Evolutionary conservation across 35 echinoderm and acorn worm species (phyloP), one percentile per base, ranked within the genome.

Genomic region (Ophioderma brevispina): DNA sequence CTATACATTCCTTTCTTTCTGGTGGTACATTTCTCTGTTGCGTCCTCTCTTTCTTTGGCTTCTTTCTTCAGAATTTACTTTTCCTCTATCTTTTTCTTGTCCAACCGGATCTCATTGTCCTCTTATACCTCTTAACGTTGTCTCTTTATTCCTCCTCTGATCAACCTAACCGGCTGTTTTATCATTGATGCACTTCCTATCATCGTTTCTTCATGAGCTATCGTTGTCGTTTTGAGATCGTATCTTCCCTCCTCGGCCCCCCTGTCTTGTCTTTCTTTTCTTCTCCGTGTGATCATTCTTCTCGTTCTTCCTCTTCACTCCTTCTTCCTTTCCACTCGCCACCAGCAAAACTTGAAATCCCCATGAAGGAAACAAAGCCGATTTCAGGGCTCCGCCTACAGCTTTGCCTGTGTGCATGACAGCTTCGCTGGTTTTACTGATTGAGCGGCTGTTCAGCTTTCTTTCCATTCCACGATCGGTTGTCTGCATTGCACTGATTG

Each of bases 391-490:
- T 6, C 89, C 95, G 14, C 95, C 95, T 0, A 97, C 89, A 1
- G 88, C 93, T 80, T 90, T 93, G 18, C 97, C 91, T 1, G 97
- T 95, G 37, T 99, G 91, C 37, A 92, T 32, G 15, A 99, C 64
- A 28, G 97, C 97, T 0, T 85, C 84, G 2, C 90, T 89, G 13
- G 97, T 99, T 15, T 84, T 82, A 80, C 77, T 95, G 90, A 99
- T 38, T 37, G 94, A 90, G n/a, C n/a, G n/a, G 42, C 89, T 92
- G 97, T 93, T 99, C 28, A 99, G 32, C 77, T 92, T 99, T 55
- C 92, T 92, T n/a, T n/a, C n/a, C n/a, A n/a, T n/a, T 5, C 97
- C 97, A 76, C 93, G 78, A n/a, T 99, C 97, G 17, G 94, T 95
- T n/a, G 87, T 95, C 64, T 99, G 93, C 90, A 99, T 98, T 76